These are phyloP conservation scores for Zingel zingel DNA, from an alignment of 2,113 vertebrate genomes.

Conservation along the genomic window DNA sequence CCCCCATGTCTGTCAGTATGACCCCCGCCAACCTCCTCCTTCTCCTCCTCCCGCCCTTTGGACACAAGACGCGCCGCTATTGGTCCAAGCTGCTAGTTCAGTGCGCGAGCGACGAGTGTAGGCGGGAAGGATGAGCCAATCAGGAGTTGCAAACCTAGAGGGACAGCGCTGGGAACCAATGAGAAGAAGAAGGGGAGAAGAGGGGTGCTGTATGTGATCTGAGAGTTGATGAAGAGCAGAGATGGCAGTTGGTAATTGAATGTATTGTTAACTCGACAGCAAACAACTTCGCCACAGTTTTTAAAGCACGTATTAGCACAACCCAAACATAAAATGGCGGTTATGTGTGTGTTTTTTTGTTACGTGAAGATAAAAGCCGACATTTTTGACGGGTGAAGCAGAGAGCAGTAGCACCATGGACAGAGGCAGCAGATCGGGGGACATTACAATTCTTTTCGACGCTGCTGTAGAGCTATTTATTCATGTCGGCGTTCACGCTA, in stretches of 20 bases:
- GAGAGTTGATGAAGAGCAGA: slow-evolving; percentile 77
- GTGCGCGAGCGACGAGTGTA: background rate
- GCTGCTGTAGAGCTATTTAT: slow-evolving; percentile 41
- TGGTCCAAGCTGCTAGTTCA: slow-evolving; percentile 56
- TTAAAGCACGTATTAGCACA: background rate
- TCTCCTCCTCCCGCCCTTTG: slow-evolving; percentile 50
- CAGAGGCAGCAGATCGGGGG: slow-evolving; percentile 60
- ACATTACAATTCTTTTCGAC: slow-evolving; percentile 22
- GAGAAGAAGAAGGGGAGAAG: background rate
- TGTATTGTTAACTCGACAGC: slow-evolving; percentile 44
- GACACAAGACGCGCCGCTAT: slow-evolving; percentile 55
- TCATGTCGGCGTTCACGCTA: slow-evolving; percentile 18
- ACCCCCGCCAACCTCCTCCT: slow-evolving; percentile 37
- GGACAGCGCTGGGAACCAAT: slow-evolving; percentile 56
- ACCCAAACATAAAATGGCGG: background rate
- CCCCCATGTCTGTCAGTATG: slow-evolving; percentile 49
- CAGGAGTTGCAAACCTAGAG: slow-evolving; percentile 65
- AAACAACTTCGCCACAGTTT: slow-evolving; percentile 13
- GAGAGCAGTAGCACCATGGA: slow-evolving; percentile 76
- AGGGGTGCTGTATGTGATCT: slow-evolving; percentile 63
- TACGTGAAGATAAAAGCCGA: fast-evolving
- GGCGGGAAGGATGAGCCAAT: slow-evolving; percentile 60
- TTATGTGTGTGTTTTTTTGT: background rate
- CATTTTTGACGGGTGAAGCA: background rate
- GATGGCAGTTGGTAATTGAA: slow-evolving; percentile 53